A percentile compares a stretch with the other conserved stretches of the same genome.
phyloP scores from a whole-genome alignment of 2,888 invertebrate genomes.

The Tinea trinotella region DNA sequence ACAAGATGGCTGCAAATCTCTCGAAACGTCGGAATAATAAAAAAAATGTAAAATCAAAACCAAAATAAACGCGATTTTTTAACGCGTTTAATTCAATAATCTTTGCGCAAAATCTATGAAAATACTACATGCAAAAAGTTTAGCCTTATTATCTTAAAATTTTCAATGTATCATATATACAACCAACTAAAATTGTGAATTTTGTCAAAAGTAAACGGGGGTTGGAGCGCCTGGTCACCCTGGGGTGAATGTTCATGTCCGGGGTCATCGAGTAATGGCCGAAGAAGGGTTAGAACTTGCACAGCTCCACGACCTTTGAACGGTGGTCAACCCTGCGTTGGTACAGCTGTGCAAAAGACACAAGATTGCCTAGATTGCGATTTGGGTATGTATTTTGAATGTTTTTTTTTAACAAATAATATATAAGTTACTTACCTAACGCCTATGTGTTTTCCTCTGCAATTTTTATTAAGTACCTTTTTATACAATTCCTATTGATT shows the following conservation, averaged over 20 bases:
- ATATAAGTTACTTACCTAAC: too few species aligned
- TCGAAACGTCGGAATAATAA: too few species aligned
- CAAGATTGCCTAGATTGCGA: slow-evolving; percentile 85
- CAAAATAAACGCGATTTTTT: too few species aligned
- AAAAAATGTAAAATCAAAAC: too few species aligned
- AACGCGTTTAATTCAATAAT: too few species aligned
- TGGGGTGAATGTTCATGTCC: slow-evolving; percentile 93
- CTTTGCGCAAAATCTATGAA: too few species aligned
- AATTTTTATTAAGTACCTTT: too few species aligned
- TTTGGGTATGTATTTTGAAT: slow-evolving; percentile 50
- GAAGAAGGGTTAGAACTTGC: slow-evolving; percentile 86
- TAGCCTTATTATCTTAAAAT: neutral
- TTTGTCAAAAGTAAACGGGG: slow-evolving; percentile 86
- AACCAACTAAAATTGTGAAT: neutral
- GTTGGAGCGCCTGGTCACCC: slow-evolving; percentile 93
- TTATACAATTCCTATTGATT: neutral
- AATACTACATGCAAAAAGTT: neutral
- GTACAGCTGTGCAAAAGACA: slow-evolving; percentile 85
- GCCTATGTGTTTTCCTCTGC: too few species aligned
- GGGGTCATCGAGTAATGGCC: slow-evolving; percentile 75
- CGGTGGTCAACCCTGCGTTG: slow-evolving; percentile 89
- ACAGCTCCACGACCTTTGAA: slow-evolving; percentile 92
- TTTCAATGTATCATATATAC: neutral
- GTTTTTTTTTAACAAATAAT: too few species aligned
- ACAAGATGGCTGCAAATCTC: too few species aligned